phyloP scores from a whole-genome alignment of 2,797 vertebrate species.

The Hypotaenidia okinawae region DNA sequence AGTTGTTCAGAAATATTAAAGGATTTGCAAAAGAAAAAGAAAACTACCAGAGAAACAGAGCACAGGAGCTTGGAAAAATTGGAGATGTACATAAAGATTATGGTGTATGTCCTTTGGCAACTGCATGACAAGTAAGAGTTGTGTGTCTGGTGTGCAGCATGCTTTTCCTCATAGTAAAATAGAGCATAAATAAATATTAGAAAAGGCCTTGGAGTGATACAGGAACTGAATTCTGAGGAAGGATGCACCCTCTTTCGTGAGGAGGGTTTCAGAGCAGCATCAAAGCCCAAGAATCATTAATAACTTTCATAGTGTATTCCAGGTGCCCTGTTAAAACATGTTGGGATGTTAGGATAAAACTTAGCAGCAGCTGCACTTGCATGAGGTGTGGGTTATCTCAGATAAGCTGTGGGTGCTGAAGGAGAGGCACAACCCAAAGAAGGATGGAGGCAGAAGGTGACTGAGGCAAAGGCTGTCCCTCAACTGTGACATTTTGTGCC shows the following conservation, averaged over 20 bases:
- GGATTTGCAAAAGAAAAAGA: not conserved
- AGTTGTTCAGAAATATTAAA: not conserved
- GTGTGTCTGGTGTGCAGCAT: not conserved
- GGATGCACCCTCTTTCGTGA: not conserved
- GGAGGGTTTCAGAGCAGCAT: not conserved
- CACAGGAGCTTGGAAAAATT: not conserved
- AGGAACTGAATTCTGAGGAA: not conserved
- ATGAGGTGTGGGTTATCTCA: not conserved
- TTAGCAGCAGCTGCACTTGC: not conserved
- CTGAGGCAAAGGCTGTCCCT: not conserved
- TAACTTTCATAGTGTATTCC: not conserved
- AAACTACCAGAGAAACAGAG: not conserved
- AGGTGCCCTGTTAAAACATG: not conserved
- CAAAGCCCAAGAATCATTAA: not conserved
- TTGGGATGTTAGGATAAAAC: not conserved
- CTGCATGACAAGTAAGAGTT: not conserved
- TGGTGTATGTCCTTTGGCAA: not conserved
- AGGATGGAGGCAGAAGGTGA: not conserved
- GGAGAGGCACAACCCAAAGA: not conserved
- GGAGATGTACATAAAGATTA: not conserved
- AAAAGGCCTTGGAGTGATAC: not conserved
- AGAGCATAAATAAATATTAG: not conserved
- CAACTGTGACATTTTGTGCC: not conserved
- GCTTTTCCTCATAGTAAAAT: not conserved
- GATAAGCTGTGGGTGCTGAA: not conserved